Evolutionary conservation across 2,888 invertebrate genomes (phyloP).

Genomic region (Cantharis lateralis): DNA sequence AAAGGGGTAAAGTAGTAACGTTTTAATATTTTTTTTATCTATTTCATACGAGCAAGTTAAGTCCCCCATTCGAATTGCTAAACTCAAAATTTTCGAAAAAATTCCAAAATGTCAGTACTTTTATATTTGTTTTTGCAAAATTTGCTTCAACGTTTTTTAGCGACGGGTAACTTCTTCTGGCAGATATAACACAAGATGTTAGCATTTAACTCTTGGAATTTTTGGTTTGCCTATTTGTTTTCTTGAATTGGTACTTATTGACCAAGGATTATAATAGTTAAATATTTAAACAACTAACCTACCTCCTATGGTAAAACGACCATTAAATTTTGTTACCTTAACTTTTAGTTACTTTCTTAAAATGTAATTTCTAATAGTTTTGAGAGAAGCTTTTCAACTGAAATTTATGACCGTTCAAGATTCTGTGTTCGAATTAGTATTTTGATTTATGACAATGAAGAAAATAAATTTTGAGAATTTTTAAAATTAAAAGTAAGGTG

Average conservation of each 20-base stretch:
- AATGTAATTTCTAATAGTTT: not conserved
- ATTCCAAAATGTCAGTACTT: not conserved
- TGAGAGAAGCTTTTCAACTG: not conserved
- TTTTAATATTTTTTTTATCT: not conserved
- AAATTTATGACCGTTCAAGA: slow-evolving; percentile 3
- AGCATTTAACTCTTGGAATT: not conserved
- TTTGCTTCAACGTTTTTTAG: not conserved
- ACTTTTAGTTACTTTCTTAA: not conserved
- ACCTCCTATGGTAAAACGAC: not conserved
- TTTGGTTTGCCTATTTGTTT: not conserved
- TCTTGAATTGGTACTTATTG: not conserved
- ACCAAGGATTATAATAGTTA: not conserved
- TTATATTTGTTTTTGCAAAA: not conserved
- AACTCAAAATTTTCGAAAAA: not conserved
- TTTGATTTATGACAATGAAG: not conserved
- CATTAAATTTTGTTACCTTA: slow-evolving; percentile 1
- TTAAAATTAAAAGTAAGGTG: not conserved
- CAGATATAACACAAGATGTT: not conserved
- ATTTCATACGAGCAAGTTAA: not conserved
- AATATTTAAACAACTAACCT: not conserved
- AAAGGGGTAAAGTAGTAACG: not conserved
- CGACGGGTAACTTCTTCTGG: not conserved
- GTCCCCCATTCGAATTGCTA: not conserved
- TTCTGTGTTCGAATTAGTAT: not conserved
- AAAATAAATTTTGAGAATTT: not conserved